A percentile compares a stretch with the other conserved stretches of the same genome.
phyloP scores from a whole-genome alignment of 2,888 invertebrate genomes.

The Amphiduros pacificus region DNA sequence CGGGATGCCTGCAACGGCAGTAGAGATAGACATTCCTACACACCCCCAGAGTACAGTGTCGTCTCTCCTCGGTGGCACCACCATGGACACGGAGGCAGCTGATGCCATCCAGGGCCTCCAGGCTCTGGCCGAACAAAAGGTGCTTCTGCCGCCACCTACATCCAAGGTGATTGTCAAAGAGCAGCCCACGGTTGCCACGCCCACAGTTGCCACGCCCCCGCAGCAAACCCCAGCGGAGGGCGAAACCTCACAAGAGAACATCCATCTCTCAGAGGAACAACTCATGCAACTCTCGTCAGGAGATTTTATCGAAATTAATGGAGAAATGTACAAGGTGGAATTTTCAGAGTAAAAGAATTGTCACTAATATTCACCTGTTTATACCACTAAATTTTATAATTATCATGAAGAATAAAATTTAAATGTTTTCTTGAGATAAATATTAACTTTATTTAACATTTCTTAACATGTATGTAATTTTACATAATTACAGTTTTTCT shows the following conservation, averaged over 20 bases:
- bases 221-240: not conserved
- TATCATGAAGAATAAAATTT: too few relatives aligned
- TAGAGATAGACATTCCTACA: slow-evolving; percentile 5
- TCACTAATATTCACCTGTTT: too few relatives aligned
- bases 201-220: not conserved
- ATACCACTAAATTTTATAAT: too few relatives aligned
- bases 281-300: slow-evolving; percentile 47
- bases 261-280: slow-evolving; percentile 48
- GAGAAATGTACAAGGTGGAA: slow-evolving; percentile 53
- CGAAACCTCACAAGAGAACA: slow-evolving; percentile 2
- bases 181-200: too few relatives aligned
- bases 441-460: too few relatives aligned
- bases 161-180: too few relatives aligned
- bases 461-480: too few relatives aligned
- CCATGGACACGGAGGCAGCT: slow-evolving; percentile 41
- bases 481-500: too few relatives aligned
- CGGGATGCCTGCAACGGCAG: slow-evolving; percentile 11
- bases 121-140: slow-evolving; percentile 45
- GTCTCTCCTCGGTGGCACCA: too few relatives aligned
- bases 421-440: too few relatives aligned
- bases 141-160: too few relatives aligned
- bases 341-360: slow-evolving; percentile 15
- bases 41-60: not conserved
- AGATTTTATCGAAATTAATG: slow-evolving; percentile 54
- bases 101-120: slow-evolving; percentile 52